phyloP scores from a whole-genome alignment of 2,797 vertebrate species.

The Linurgus olivaceus region DNA sequence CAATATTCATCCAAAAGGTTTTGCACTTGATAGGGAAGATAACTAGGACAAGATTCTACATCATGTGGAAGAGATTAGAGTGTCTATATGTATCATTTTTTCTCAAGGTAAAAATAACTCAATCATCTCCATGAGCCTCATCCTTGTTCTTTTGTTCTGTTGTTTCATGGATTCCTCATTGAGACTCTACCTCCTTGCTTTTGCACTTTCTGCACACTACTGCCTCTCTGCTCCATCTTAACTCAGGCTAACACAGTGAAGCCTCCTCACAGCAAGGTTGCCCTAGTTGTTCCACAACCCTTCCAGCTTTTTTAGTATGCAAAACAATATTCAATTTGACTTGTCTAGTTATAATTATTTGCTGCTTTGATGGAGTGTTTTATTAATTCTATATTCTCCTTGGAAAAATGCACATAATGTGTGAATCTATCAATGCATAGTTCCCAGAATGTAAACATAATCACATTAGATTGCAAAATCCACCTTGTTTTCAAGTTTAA shows the following conservation, averaged over 20 bases:
- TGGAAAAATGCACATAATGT: neutral
- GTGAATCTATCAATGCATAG: neutral
- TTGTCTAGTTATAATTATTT: neutral
- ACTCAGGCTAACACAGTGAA: neutral
- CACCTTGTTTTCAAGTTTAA: neutral
- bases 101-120: fast-evolving
- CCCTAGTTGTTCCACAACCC: neutral
- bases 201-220: neutral
- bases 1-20: neutral
- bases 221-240: neutral
- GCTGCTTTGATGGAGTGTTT: neutral
- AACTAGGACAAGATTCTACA: neutral
- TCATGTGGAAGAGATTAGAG: neutral
- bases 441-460: neutral
- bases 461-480: neutral
- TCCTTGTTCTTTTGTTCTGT: neutral
- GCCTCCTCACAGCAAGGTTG: neutral
- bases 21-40: neutral
- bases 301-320: neutral
- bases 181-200: neutral
- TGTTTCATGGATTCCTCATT: neutral
- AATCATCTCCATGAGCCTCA: neutral
- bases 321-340: neutral
- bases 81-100: neutral
- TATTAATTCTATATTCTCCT: neutral